Evolutionary conservation across 2,113 vertebrate genomes (phyloP).

Genomic region (Chaetops frenatus): DNA sequence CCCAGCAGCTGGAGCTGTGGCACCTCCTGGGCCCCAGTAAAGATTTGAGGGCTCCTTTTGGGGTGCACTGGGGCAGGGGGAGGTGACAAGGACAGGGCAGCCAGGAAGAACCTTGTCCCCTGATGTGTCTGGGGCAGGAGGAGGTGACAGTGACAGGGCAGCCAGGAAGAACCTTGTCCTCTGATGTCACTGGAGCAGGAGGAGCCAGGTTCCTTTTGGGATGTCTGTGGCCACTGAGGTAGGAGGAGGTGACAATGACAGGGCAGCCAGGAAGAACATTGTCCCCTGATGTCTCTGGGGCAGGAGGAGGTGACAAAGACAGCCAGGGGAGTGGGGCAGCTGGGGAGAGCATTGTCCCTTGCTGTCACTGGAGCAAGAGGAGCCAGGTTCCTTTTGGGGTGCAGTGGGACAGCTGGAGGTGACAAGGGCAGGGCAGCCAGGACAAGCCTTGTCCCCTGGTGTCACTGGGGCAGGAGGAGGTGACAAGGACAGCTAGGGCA

Average conservation of each 20-base stretch:
- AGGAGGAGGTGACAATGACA: not conserved
- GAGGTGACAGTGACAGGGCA: not conserved
- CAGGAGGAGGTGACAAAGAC: too few species aligned
- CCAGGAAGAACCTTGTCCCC: too few species aligned
- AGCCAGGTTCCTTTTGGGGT: not conserved
- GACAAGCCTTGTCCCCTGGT: too few species aligned
- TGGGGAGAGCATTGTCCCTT: too few species aligned
- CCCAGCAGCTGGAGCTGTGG: not conserved
- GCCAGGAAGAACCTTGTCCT: fast-evolving
- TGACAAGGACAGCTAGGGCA: not conserved
- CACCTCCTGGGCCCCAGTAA: not conserved
- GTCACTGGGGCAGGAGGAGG: not conserved
- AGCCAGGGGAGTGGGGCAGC: too few species aligned
- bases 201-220: not conserved
- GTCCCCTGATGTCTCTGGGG: not conserved
- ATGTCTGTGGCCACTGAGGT: not conserved
- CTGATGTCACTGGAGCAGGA: not conserved
- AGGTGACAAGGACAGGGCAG: too few species aligned
- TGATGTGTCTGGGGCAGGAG: not conserved
- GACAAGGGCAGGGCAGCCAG: too few species aligned
- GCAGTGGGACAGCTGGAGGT: too few species aligned
- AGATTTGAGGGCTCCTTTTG: not conserved
- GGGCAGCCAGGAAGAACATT: too few species aligned
- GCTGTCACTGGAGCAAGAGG: too few species aligned
- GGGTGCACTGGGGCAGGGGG: too few species aligned